Percentiles rank a stretch among this genome's conserved stretches.
These are phyloP conservation scores for Dynastes grantii DNA, from an alignment of 2,888 invertebrate genomes.

Conservation along the genomic window DNA sequence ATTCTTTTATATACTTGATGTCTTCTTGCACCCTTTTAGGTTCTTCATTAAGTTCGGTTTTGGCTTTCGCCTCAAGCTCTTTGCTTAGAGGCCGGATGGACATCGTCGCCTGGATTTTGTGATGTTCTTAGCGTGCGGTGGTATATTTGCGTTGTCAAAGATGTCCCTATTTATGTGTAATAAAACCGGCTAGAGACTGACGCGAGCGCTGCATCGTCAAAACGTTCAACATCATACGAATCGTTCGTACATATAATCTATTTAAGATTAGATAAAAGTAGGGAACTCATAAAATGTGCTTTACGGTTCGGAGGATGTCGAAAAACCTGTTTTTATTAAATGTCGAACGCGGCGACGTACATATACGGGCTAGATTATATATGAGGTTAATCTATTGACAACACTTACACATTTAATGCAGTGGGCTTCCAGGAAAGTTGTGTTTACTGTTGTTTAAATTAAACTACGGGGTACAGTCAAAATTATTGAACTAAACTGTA, in stretches of 20 bases:
- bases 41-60: constrained; percentile 72
- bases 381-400: too few species aligned
- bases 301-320: too few species aligned
- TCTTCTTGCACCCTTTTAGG: constrained; percentile 70
- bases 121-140: neutral
- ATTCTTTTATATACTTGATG: constrained; percentile 73
- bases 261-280: constrained; percentile 34
- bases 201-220: neutral
- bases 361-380: too few species aligned
- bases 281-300: neutral
- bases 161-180: neutral
- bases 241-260: neutral
- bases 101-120: constrained; percentile 3
- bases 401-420: too few species aligned
- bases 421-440: too few species aligned
- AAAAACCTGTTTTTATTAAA: too few species aligned
- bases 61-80: constrained; percentile 72
- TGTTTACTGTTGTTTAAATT: too few species aligned
- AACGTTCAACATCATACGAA: neutral
- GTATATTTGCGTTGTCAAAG: constrained; percentile 18
- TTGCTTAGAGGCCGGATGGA: constrained; percentile 60
- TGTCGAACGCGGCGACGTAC: too few species aligned
- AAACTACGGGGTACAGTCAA: too few species aligned
- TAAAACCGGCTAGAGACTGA: constrained; percentile 22
- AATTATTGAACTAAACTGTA: too few species aligned